A percentile compares a stretch with the other conserved stretches of the same genome.
These are phyloP conservation scores for Adoxophyes honmai DNA, from an alignment of 1,140 invertebrate genomes.

Conservation along the genomic window DNA sequence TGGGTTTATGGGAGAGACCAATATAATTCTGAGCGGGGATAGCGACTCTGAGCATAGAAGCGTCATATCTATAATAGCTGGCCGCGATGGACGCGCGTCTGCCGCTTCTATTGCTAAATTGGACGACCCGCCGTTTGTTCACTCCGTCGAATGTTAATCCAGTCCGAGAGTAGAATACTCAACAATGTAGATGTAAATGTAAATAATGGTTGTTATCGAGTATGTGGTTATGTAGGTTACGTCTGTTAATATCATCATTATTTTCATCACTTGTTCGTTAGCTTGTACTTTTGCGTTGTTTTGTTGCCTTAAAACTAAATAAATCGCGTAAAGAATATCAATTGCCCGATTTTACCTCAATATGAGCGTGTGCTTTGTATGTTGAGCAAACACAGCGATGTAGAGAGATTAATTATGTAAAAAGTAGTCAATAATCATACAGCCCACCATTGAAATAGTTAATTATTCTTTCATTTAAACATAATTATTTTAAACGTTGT, in stretches of 20 bases:
- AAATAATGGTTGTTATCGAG: slow-evolving; percentile 35
- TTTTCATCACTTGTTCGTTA: background rate
- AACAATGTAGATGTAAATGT: slow-evolving; percentile 28
- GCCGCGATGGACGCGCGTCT: slow-evolving; percentile 53
- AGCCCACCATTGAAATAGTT: slow-evolving; percentile 10
- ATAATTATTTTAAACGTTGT: background rate
- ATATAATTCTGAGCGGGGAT: slow-evolving; percentile 66
- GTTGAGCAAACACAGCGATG: background rate
- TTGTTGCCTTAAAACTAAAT: background rate
- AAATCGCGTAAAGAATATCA: background rate
- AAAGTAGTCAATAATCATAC: slow-evolving; percentile 7
- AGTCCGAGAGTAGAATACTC: background rate
- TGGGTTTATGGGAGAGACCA: slow-evolving; percentile 63
- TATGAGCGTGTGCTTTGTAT: background rate
- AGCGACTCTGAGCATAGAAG: slow-evolving; percentile 70
- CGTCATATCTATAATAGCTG: slow-evolving; percentile 67
- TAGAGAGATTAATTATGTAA: background rate
- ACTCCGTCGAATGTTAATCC: slow-evolving; percentile 59
- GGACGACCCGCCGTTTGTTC: slow-evolving; percentile 56
- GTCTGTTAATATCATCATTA: background rate
- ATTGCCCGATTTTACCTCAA: slow-evolving; percentile 1
- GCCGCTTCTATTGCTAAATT: slow-evolving; percentile 48
- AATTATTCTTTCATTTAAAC: background rate
- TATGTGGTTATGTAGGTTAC: slow-evolving; percentile 20
- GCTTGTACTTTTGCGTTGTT: background rate